phyloP scores from a whole-genome alignment of 2,888 invertebrate species.

The Oxycera nigricornis region DNA sequence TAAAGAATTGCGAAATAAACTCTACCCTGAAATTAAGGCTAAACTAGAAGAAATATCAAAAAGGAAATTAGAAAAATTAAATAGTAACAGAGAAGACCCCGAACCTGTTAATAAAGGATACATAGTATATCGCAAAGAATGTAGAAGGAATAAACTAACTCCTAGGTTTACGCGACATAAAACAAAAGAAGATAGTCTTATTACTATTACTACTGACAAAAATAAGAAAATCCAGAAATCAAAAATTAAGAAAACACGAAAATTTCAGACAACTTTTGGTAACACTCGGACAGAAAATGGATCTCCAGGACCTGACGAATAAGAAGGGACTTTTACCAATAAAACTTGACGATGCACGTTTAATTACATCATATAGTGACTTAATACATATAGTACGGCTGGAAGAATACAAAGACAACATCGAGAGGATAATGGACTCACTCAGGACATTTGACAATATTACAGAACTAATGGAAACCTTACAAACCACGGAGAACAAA shows the following conservation, averaged over 20 bases:
- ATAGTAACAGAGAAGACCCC: not conserved
- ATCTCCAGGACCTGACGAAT: constrained; percentile 22
- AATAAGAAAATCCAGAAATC: constrained; percentile 19
- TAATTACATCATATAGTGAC: constrained; percentile 5
- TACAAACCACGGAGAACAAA: constrained; percentile 26
- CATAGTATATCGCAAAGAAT: constrained; percentile 12
- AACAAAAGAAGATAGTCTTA: not conserved
- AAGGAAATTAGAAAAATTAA: not conserved
- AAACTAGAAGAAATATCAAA: not conserved
- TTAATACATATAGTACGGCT: constrained; percentile 9
- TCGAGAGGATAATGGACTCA: not conserved
- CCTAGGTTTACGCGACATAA: constrained; percentile 9
- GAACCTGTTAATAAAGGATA: not conserved
- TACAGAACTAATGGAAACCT: not conserved
- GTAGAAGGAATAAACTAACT: constrained; percentile 10
- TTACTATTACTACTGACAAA: constrained; percentile 24
- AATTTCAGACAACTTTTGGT: constrained; percentile 7
- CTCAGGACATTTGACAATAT: constrained; percentile 1
- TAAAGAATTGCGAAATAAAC: not conserved
- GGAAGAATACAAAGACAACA: constrained; percentile 8
- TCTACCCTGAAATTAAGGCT: constrained; percentile 8
- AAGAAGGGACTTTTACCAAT: constrained; percentile 6
- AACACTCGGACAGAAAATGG: constrained; percentile 24
- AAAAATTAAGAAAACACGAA: constrained; percentile 3
- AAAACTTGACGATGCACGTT: not conserved